phyloP scores from a whole-genome alignment of 2,888 invertebrate species.

The Ctenicera cuprea region DNA sequence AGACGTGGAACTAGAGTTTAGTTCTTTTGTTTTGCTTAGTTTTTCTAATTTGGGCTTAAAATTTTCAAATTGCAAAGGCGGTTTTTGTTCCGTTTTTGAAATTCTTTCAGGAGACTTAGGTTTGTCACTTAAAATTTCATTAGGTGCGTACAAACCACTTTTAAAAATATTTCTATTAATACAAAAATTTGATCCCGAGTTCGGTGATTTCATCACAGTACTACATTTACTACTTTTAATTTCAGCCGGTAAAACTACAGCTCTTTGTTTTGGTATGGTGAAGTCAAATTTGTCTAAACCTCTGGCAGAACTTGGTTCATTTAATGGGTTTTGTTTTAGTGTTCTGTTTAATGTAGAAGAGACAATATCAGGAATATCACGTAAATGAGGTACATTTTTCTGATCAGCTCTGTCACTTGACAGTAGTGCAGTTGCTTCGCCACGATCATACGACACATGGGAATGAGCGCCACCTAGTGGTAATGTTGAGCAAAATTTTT shows the following conservation, averaged over 20 bases:
- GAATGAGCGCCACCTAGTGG: conserved; percentile 5
- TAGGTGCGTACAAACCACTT: not conserved
- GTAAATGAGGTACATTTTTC: conserved; percentile 5
- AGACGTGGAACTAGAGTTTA: not conserved
- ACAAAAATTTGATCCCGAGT: conserved; percentile 54
- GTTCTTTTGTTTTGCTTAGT: not conserved
- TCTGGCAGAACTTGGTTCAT: not conserved
- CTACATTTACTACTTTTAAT: not conserved
- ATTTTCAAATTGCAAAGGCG: conserved; percentile 23
- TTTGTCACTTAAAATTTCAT: not conserved
- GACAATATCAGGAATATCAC: conserved; percentile 62
- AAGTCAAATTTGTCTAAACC: not conserved
- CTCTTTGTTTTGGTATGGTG: not conserved
- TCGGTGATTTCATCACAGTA: not conserved
- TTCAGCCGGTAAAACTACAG: not conserved
- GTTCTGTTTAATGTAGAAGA: conserved; percentile 59
- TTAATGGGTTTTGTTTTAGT: not conserved
- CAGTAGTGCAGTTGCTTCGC: not conserved
- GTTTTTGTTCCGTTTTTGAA: not conserved
- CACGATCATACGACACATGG: not conserved
- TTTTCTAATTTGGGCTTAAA: conserved; percentile 33
- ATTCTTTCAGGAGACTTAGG: not conserved
- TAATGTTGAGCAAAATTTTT: conserved; percentile 30
- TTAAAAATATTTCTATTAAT: conserved; percentile 63
- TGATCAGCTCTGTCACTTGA: not conserved